phyloP scores from a whole-genome alignment of 1,140 invertebrate species.

The Dreissena rostriformis region DNA sequence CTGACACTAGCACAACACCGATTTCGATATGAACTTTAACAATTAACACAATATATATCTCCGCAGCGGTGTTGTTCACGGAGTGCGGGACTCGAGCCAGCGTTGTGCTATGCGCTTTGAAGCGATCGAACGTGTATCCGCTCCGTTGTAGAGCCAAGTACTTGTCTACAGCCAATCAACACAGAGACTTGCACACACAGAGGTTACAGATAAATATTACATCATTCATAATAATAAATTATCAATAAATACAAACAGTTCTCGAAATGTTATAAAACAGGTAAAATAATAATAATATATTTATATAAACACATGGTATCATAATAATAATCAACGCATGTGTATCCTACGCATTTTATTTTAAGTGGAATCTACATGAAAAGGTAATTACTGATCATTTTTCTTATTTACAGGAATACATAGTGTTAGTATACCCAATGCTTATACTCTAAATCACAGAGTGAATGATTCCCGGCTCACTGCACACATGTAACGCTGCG shows the following conservation, averaged over 20 bases:
- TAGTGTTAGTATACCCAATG: neutral
- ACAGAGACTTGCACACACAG: conserved; percentile 43
- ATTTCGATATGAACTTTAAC: too few relatives aligned
- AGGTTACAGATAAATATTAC: conserved; percentile 50
- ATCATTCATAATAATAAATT: conserved; percentile 57
- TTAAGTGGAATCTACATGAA: too few relatives aligned
- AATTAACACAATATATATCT: too few relatives aligned
- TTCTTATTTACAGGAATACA: neutral
- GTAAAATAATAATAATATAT: too few relatives aligned
- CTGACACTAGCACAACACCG: too few relatives aligned
- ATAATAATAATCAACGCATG: too few relatives aligned
- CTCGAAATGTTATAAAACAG: conserved; percentile 20
- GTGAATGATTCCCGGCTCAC: neutral
- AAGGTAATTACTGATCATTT: too few relatives aligned
- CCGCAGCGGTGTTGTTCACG: too few relatives aligned
- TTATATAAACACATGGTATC: too few relatives aligned
- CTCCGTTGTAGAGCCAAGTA: conserved; percentile 57
- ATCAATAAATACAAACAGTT: conserved; percentile 54
- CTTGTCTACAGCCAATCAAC: conserved; percentile 51
- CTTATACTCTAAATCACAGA: neutral
- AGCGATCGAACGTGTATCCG: conserved; percentile 44
- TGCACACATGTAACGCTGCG: neutral
- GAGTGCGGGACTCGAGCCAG: conserved; percentile 50
- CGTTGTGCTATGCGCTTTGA: conserved; percentile 42
- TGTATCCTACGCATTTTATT: too few relatives aligned